Conservation (phyloP, 2,797 vertebrate species). For the Anolis apletophallus region DNA sequence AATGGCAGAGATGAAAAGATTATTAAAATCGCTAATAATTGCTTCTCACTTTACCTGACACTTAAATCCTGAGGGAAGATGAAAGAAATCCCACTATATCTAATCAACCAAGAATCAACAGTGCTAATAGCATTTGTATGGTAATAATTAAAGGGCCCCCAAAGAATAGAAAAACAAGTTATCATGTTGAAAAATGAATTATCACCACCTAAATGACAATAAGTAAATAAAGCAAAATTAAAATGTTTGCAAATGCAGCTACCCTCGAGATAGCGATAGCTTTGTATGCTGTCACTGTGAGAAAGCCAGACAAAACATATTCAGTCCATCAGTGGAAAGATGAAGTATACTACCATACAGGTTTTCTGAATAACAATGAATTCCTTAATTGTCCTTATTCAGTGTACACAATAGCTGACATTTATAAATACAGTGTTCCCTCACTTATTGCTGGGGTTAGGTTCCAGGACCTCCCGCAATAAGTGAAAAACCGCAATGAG, state of each 20-base stretch:
- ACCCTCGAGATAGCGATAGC: slow-evolving; percentile 1
- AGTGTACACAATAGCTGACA: not conserved
- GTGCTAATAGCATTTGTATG: slow-evolving; percentile 21
- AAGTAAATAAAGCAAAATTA: slow-evolving; percentile 53
- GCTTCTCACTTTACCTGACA: slow-evolving; percentile 24
- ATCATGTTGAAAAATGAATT: slow-evolving; percentile 48
- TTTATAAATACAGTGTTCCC: too few relatives aligned
- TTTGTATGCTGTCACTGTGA: fast-evolving
- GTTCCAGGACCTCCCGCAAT: too few relatives aligned
- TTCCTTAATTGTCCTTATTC: not conserved
- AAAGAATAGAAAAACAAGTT: slow-evolving; percentile 46
- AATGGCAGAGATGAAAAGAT: not conserved
- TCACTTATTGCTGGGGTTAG: too few relatives aligned
- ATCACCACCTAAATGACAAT: slow-evolving; percentile 32
- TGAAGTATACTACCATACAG: not conserved
- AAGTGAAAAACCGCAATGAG: too few relatives aligned
- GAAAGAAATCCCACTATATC: slow-evolving; percentile 33
- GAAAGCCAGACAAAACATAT: not conserved
- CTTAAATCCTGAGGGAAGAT: slow-evolving; percentile 16
- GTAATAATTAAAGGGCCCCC: slow-evolving; percentile 28
- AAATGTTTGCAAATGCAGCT: slow-evolving; percentile 26
- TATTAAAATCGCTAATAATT: slow-evolving; percentile 38
- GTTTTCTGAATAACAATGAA: slow-evolving; percentile 1
- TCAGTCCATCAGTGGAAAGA: not conserved
- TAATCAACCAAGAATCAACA: slow-evolving; percentile 48